Evolutionary conservation across 2,888 invertebrate genomes (phyloP).

Genomic region (Rhodophaea formosa): DNA sequence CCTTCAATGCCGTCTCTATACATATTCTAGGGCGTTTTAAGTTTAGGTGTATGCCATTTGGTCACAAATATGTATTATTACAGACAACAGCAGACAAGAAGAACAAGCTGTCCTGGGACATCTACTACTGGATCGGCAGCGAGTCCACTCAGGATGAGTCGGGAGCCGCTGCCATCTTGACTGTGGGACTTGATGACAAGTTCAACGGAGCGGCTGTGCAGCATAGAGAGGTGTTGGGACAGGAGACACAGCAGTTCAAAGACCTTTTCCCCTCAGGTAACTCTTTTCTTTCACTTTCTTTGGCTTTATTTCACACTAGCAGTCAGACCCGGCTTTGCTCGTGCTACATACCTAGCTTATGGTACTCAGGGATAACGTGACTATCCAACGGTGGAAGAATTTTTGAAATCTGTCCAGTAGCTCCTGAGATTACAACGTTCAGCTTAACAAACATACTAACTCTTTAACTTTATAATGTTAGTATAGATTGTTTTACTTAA

Average conservation of each 20-base stretch:
- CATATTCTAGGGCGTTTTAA: too few species aligned
- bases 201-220: slow-evolving; percentile 92
- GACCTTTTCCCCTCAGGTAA: slow-evolving; percentile 86
- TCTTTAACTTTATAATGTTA: too few species aligned
- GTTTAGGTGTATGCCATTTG: too few species aligned
- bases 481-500: too few species aligned
- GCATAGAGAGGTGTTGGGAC: slow-evolving; percentile 91
- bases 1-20: too few species aligned
- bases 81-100: slow-evolving; percentile 86
- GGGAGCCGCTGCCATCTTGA: slow-evolving; percentile 87
- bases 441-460: too few species aligned
- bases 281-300: not conserved
- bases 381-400: too few species aligned
- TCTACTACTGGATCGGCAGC: slow-evolving; percentile 94
- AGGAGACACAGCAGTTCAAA: slow-evolving; percentile 90
- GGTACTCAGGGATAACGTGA: too few species aligned
- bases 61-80: not conserved
- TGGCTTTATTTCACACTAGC: not conserved
- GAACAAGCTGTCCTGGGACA: slow-evolving; percentile 87
- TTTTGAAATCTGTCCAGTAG: too few species aligned
- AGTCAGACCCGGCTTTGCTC: too few species aligned
- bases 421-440: too few species aligned
- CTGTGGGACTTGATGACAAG: slow-evolving; percentile 92
- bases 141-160: slow-evolving; percentile 89
- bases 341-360: too few species aligned